Percentiles rank a stretch among this genome's conserved stretches.
These are phyloP conservation scores for Conus canariensis DNA, from an alignment of 2,888 invertebrate genomes.

Conservation along the genomic window DNA sequence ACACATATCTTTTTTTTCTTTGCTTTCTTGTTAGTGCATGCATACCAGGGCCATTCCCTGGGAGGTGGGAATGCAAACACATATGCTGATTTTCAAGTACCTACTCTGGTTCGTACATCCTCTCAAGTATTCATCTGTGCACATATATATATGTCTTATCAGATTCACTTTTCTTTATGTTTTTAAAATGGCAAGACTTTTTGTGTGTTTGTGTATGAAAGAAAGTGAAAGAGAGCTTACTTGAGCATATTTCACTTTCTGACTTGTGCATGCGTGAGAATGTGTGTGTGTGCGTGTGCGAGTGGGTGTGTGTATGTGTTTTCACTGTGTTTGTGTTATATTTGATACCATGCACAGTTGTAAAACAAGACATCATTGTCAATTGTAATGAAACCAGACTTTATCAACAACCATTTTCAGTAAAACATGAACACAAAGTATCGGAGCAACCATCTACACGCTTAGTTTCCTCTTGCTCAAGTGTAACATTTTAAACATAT, in stretches of 20 bases:
- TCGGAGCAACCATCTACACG: background rate
- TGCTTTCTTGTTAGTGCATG: too few relatives aligned
- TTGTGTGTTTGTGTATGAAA: background rate
- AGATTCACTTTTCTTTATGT: too few relatives aligned
- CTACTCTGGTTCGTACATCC: too few relatives aligned
- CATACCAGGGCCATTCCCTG: too few relatives aligned
- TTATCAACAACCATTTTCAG: background rate
- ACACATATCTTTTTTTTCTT: too few relatives aligned
- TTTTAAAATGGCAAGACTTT: too few relatives aligned
- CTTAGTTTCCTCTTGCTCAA: background rate
- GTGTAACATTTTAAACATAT: background rate
- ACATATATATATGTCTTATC: too few relatives aligned
- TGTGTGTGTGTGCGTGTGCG: background rate
- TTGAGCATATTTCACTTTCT: too few relatives aligned
- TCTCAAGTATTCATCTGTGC: too few relatives aligned
- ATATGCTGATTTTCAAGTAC: too few relatives aligned
- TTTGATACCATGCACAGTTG: background rate
- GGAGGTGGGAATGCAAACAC: too few relatives aligned
- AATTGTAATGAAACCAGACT: background rate
- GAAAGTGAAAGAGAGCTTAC: background rate
- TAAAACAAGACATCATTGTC: background rate
- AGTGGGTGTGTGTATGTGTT: background rate
- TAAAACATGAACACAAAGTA: slow-evolving; percentile 6
- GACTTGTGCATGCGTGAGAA: too few relatives aligned
- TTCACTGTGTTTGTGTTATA: background rate